These are phyloP conservation scores for Macroramphosus scolopax DNA, from an alignment of 2,797 vertebrate genomes.

Conservation along the genomic window DNA sequence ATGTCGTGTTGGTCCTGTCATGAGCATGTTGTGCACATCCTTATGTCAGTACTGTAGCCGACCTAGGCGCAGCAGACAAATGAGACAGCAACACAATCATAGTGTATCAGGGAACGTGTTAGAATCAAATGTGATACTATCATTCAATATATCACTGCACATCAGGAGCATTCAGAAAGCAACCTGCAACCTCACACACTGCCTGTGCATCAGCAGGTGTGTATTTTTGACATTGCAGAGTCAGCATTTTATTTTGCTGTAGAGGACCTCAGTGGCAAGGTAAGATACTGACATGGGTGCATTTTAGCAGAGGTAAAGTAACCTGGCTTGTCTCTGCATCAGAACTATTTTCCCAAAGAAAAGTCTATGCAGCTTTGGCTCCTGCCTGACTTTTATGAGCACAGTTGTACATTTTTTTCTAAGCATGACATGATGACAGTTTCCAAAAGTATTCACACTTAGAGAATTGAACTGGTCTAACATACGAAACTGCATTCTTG, in stretches of 20 bases:
- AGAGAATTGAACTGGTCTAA: constrained; percentile 11
- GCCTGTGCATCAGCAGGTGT: constrained; percentile 34
- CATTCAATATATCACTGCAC: constrained; percentile 5
- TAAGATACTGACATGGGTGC: constrained; percentile 1
- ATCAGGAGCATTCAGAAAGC: constrained; percentile 12
- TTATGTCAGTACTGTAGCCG: constrained; percentile 31
- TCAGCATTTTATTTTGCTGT: too few species aligned
- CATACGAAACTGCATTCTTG: constrained; percentile 16
- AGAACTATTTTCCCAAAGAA: constrained; percentile 5
- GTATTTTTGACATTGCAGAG: constrained; percentile 25
- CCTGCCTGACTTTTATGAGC: constrained; percentile 16
- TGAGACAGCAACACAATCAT: constrained; percentile 15
- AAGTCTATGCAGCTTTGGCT: constrained; percentile 1
- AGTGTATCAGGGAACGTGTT: constrained; percentile 4
- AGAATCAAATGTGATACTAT: too few species aligned
- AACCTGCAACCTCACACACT: constrained; percentile 23
- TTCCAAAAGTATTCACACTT: not conserved
- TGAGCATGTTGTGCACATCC: constrained; percentile 54
- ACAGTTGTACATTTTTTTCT: constrained; percentile 1
- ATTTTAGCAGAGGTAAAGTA: too few species aligned
- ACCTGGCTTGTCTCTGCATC: constrained; percentile 7
- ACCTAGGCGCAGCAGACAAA: constrained; percentile 31
- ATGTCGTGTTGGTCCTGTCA: constrained; percentile 53
- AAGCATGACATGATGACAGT: not conserved
- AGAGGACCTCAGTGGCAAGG: not conserved